Percentiles rank a stretch among this genome's conserved stretches.
These are phyloP conservation scores for Galeruca laticollis DNA, from an alignment of 2,888 invertebrate species.

Conservation along the genomic window DNA sequence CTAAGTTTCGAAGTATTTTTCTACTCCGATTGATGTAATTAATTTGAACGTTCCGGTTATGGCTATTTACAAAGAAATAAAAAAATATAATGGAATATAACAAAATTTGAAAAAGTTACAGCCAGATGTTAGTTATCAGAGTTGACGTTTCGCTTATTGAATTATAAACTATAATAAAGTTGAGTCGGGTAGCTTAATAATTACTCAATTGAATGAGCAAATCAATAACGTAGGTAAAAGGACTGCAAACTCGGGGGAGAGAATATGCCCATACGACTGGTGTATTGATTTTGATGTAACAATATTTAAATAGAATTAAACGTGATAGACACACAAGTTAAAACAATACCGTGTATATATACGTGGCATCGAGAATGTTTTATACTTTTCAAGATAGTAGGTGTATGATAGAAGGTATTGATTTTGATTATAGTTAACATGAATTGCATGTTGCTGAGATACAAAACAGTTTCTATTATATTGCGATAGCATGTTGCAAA, in stretches of 20 bases:
- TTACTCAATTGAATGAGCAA: neutral
- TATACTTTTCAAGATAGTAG: neutral
- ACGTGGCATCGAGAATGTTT: neutral
- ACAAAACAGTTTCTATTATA: too few species aligned
- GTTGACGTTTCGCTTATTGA: neutral
- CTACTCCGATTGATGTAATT: too few species aligned
- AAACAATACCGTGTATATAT: neutral
- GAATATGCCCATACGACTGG: neutral
- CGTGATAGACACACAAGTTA: neutral
- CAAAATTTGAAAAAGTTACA: too few species aligned
- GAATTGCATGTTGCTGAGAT: too few species aligned
- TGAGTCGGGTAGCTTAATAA: constrained; percentile 10
- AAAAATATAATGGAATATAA: too few species aligned
- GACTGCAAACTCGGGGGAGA: constrained; percentile 1
- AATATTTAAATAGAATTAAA: constrained; percentile 9
- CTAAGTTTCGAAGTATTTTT: too few species aligned
- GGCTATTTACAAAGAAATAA: too few species aligned
- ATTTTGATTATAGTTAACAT: neutral
- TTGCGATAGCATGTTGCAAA: too few species aligned
- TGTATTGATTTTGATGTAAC: constrained; percentile 6
- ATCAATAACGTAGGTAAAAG: constrained; percentile 5
- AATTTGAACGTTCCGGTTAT: too few species aligned
- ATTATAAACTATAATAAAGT: neutral
- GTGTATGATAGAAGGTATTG: neutral
- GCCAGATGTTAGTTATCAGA: too few species aligned